Conservation (phyloP, 2,113 vertebrate species). For the Prochilodus magdalenae region DNA sequence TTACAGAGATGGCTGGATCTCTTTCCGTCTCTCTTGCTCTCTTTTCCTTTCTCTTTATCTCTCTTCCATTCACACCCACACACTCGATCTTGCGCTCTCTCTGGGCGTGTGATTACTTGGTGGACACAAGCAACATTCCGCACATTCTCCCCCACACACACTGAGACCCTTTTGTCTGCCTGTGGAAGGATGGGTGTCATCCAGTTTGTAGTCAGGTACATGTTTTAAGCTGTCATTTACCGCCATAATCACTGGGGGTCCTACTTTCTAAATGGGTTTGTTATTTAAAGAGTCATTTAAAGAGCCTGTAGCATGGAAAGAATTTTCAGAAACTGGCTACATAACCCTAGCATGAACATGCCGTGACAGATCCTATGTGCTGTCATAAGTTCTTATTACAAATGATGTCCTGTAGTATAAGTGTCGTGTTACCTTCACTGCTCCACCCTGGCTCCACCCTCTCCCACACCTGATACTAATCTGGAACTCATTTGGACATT, state of each 20-base stretch:
- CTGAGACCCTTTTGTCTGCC: conserved; percentile 30
- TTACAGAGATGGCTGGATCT: neutral
- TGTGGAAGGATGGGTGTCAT: neutral
- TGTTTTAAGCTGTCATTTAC: neutral
- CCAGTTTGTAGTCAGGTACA: neutral
- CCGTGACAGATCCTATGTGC: too few relatives aligned
- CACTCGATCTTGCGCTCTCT: neutral
- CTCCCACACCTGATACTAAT: too few relatives aligned
- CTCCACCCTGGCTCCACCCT: too few relatives aligned
- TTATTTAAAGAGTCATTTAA: neutral
- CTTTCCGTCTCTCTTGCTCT: neutral
- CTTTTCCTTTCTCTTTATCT: neutral
- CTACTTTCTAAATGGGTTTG: neutral
- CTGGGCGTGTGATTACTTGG: conserved; percentile 37
- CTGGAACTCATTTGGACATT: too few relatives aligned
- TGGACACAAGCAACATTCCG: conserved; percentile 37
- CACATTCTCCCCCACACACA: conserved; percentile 20
- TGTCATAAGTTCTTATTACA: too few relatives aligned
- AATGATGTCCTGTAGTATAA: too few relatives aligned
- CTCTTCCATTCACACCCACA: neutral
- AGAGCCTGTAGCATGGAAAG: neutral
- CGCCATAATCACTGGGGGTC: conserved; percentile 14
- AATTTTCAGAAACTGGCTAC: too few relatives aligned
- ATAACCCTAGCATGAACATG: too few relatives aligned
- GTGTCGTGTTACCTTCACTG: too few relatives aligned